Evolutionary conservation across 92 coral and sea anemone genomes (phyloP), one percentile per base, ranked within the genome.

Genomic region (Epizoanthus scotinus): DNA sequence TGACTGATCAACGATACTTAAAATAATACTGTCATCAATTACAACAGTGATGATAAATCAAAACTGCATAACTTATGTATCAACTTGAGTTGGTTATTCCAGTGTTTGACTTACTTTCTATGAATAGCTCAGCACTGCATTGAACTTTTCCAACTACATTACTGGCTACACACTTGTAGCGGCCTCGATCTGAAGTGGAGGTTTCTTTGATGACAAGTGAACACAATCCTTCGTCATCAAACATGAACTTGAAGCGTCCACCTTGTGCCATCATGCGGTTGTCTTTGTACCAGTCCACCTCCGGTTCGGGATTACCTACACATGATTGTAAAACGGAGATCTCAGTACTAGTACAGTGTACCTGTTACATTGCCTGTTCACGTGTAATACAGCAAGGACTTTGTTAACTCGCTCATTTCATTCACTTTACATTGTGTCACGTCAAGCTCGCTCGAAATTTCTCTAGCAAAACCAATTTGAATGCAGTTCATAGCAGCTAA

Each of bases 221-320:
- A 67, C 99, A 93, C 77, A 90, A 62, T 0, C 99, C 99, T 80
- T 89, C 94, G 54, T 96, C 99, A 19, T 86, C 88, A 66, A 91
- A 91, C 83, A 59, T 34, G 73, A 91, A 96, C 77, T 89, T 87
- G 68, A 89, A 79, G 9, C 93, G 92, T 27, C 94, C 94, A 38
- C 97, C 97, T 66, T 96, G 98, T n/a, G 91, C 90, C 61, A 96
- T 87, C 59, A 91, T 93, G 27, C 93, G 88, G 87, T 96, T 96
- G 78, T 96, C 91, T 38, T 93, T 96, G 91, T 93, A 96, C 99
- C 99, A 96, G 73, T 91, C 98, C 18, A 96, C 86, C 18, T 93
- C 98, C 2, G 99, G 99, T 67, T 96, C 99, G 1, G 99, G 99
- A n/a, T 75, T 89, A 59, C 99, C 99, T 91, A 73, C n/a, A 38